Percentiles rank a stretch among this genome's conserved stretches.
Conservation (phyloP, 2,113 vertebrate genomes). For the Otolemur garnettii region DNA sequence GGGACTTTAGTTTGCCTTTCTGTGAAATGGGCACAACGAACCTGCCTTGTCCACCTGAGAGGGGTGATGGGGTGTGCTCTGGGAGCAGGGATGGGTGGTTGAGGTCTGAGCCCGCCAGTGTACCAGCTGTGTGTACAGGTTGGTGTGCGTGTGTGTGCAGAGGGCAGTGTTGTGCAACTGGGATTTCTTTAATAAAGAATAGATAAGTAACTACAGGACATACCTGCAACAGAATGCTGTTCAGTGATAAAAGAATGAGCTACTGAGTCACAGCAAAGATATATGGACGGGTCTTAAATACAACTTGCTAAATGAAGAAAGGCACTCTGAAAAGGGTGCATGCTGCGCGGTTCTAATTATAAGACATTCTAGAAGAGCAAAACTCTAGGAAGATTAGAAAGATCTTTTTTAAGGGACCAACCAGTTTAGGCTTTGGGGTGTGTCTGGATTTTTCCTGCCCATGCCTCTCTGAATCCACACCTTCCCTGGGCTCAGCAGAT, state of each 20-base stretch:
- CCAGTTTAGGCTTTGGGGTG: background rate
- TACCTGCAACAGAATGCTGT: too few species aligned
- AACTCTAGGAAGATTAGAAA: too few species aligned
- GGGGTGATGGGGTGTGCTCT: background rate
- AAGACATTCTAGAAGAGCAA: too few species aligned
- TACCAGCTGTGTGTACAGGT: background rate
- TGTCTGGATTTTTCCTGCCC: background rate
- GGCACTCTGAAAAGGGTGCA: too few species aligned
- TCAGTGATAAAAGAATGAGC: too few species aligned
- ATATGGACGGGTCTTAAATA: too few species aligned
- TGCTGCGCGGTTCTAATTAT: too few species aligned
- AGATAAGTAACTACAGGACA: too few species aligned
- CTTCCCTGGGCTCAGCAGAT: background rate
- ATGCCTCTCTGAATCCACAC: rapidly evolving
- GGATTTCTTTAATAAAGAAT: too few species aligned
- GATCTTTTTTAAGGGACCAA: background rate
- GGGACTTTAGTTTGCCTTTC: background rate
- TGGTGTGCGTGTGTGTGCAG: rapidly evolving
- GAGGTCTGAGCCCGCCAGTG: background rate
- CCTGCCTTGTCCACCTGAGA: rapidly evolving
- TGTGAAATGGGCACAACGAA: background rate
- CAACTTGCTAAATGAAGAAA: too few species aligned
- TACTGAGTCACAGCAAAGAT: too few species aligned
- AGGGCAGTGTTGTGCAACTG: rapidly evolving
- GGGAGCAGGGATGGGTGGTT: too few species aligned